Percentiles rank a stretch among this genome's conserved stretches.
phyloP scores from a whole-genome alignment of 2,888 invertebrate species.

The Hydroisotoma schaefferi region DNA sequence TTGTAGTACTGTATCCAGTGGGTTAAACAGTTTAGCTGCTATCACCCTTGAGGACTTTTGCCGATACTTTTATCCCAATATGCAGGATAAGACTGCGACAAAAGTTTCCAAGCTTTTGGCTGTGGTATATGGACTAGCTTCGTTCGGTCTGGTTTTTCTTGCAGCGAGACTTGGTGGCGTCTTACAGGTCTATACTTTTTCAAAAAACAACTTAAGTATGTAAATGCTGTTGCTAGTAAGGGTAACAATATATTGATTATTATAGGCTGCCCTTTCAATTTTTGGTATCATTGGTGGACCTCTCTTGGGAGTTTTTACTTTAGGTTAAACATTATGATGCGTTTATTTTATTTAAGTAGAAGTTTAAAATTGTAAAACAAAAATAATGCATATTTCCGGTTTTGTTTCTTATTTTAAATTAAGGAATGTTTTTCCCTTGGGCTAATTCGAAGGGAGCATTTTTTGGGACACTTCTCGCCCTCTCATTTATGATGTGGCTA shows the following conservation, averaged over 20 bases:
- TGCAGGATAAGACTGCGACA: constrained; percentile 61
- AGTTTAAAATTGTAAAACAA: not conserved
- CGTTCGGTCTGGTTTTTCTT: constrained; percentile 77
- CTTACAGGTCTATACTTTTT: constrained; percentile 60
- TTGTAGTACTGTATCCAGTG: constrained; percentile 87
- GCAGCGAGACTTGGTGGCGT: constrained; percentile 84
- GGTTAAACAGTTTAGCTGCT: constrained; percentile 86
- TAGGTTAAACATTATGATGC: constrained; percentile 54
- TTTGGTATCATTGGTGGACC: constrained; percentile 53
- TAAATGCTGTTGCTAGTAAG: not conserved
- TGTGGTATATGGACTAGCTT: constrained; percentile 67
- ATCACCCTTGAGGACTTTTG: constrained; percentile 62
- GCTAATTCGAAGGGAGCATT: constrained; percentile 66
- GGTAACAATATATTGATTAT: not conserved
- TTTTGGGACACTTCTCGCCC: constrained; percentile 48
- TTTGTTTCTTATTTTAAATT: too few relatives aligned
- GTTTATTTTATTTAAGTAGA: not conserved
- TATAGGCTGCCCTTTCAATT: constrained; percentile 49
- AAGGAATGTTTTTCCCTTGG: constrained; percentile 54
- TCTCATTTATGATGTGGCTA: constrained; percentile 51
- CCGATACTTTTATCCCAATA: constrained; percentile 32
- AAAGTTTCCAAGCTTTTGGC: constrained; percentile 68
- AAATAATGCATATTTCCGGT: not conserved
- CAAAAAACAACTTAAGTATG: not conserved
- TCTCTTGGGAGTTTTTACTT: constrained; percentile 64